phyloP scores from a whole-genome alignment of 2,113 vertebrate species.

The Corythoichthys haematopterus region DNA sequence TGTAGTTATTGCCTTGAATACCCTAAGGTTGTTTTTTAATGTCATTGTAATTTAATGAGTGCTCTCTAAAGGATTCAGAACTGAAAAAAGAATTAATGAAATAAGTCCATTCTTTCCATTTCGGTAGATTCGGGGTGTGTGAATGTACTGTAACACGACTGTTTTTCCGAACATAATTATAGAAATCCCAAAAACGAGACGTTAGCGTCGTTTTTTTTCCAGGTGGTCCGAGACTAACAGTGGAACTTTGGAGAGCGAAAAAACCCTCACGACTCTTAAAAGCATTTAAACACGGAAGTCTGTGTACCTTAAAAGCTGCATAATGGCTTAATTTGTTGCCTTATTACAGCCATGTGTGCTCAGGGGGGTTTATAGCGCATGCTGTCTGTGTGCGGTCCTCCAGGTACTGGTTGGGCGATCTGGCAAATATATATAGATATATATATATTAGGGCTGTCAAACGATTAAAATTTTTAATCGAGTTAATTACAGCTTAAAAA shows the following conservation, averaged over 20 bases:
- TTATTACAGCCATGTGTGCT: constrained; percentile 77
- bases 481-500: no score
- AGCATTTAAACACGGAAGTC: constrained; percentile 73
- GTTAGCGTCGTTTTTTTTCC: constrained; percentile 56
- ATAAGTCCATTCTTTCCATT: no score
- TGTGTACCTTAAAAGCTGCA: constrained; percentile 70
- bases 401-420: constrained; percentile 37
- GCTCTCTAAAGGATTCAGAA: no score
- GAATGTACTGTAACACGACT: constrained; percentile 1
- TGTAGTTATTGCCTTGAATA: no score
- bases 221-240: constrained; percentile 66
- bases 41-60: no score
- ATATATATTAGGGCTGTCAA: no score
- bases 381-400: constrained; percentile 72
- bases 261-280: constrained; percentile 71
- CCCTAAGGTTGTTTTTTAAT: no score
- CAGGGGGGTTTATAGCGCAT: constrained; percentile 57
- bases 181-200: neutral
- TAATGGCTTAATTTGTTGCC: constrained; percentile 74
- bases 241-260: constrained; percentile 48
- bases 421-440: no score
- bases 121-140: no score
- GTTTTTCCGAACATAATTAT: constrained; percentile 12
- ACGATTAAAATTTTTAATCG: no score
- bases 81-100: no score